A percentile compares a stretch with the other conserved stretches of the same genome.
phyloP scores from a whole-genome alignment of 2,797 vertebrate species.

The Champsocephalus gunnari region DNA sequence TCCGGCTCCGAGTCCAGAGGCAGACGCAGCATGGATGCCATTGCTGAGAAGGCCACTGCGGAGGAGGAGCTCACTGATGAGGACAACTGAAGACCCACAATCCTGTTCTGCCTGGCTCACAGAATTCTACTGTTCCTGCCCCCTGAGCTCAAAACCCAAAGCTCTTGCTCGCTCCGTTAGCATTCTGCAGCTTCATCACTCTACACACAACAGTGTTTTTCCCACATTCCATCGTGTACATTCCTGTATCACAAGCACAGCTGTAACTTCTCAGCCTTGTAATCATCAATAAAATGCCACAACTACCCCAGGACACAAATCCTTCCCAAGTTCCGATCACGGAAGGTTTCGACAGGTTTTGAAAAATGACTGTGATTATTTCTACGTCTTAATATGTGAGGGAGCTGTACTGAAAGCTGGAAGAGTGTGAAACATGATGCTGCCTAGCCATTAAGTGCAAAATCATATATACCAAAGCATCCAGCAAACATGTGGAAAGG shows the following conservation, averaged over 20 bases:
- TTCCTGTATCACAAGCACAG: conserved; percentile 53
- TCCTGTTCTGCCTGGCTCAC: not conserved
- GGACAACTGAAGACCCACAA: conserved; percentile 62
- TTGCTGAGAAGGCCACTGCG: conserved; percentile 88
- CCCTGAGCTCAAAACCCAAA: conserved; percentile 44
- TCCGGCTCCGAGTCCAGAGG: conserved; percentile 79
- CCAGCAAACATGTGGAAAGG: conserved; percentile 10
- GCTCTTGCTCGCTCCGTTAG: conserved; percentile 2
- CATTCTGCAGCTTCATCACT: not conserved
- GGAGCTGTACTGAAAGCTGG: conserved; percentile 13
- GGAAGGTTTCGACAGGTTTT: not conserved
- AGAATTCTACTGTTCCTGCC: conserved; percentile 41
- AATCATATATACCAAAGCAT: not conserved
- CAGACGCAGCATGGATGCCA: conserved; percentile 90
- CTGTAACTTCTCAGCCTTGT: conserved; percentile 43
- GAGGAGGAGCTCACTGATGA: conserved; percentile 85
- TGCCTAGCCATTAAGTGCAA: not conserved
- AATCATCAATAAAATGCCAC: conserved; percentile 34
- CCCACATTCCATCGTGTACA: conserved; percentile 50
- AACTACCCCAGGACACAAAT: conserved; percentile 1
- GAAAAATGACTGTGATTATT: conserved; percentile 7
- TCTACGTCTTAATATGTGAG: conserved; percentile 22
- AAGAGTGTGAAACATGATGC: conserved; percentile 3
- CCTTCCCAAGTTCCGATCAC: conserved; percentile 1
- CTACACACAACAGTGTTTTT: conserved; percentile 15